Conservation (phyloP, 2,113 vertebrate genomes). For the Macquaria ambigua region DNA sequence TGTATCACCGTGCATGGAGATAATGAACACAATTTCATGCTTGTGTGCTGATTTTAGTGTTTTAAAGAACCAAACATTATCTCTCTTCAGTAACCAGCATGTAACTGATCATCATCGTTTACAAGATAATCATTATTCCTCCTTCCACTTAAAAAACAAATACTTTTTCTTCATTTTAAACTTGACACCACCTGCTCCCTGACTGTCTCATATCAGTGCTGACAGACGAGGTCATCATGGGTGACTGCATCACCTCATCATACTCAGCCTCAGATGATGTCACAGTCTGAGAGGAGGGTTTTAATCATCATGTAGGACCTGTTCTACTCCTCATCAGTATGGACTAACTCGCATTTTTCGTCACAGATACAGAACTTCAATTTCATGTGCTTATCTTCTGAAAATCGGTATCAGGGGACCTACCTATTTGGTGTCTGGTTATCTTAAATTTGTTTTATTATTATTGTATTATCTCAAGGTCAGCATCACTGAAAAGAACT, state of each 20-base stretch:
- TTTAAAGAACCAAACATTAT: constrained; percentile 6
- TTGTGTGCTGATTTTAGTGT: neutral
- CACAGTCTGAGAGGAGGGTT: neutral
- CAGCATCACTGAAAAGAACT: too few relatives aligned
- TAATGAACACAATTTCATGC: constrained; percentile 24
- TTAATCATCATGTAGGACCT: neutral
- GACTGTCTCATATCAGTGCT: neutral
- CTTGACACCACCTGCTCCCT: neutral
- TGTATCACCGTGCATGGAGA: neutral
- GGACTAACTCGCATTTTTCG: neutral
- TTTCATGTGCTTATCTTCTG: too few relatives aligned
- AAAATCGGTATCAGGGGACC: too few relatives aligned
- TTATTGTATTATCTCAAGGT: too few relatives aligned
- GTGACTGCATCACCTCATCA: neutral
- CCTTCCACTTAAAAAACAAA: neutral
- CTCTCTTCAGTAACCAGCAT: neutral
- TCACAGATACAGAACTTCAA: too few relatives aligned
- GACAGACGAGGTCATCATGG: neutral
- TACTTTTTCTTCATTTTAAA: neutral
- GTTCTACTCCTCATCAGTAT: neutral
- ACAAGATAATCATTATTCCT: constrained; percentile 20
- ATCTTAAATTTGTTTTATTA: too few relatives aligned
- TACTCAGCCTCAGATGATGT: neutral
- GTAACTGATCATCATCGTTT: constrained; percentile 20
- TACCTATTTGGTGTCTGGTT: too few relatives aligned